Evolutionary conservation across 2,113 vertebrate species (phyloP), one percentile per base, ranked within the genome.

Genomic region (Neolamprologus falcicula): DNA sequence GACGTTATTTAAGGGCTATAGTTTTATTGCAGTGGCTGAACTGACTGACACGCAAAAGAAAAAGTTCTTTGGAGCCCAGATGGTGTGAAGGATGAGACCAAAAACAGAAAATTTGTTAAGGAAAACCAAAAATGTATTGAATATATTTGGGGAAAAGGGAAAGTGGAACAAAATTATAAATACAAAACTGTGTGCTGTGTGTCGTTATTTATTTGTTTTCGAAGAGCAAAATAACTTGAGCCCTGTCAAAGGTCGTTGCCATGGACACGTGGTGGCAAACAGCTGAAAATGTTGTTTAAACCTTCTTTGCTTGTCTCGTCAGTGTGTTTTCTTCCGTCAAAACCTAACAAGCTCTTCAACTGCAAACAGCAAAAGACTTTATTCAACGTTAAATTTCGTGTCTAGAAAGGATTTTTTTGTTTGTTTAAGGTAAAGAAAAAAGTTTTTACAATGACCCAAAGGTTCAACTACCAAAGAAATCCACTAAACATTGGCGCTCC

Each of bases 251-350:
- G 21, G 21, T 55, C 53, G 11, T 55, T 55, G 53, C 53, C 21
- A 55, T 55, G 54, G 54, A 26, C 54, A 55, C 11, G 4, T 7
- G 21, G 21, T 14, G 54, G 21, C 54, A 26, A 55, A 55, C 53
- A 0, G 53, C 53, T 24, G 53, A 55, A 55, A 55, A 0, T 0
- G 1, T 55, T 0, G 4, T 55, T 55, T 24, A 55, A 55, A 55
- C 53, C 53, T 24, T 50, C 47, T 47, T 54, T 54, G 6, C 52
- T 54, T 54, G 53, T 24, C 53, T 55, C 11, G 4, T 54, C 10
- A 24, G 10, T 54, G 2, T 55, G 53, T 12, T 7, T 24, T 55
- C 21, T 55, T 55, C 11, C 11, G 21, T 55, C 54, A 55, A 55
- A 55, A 55, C 54, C 0, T 55, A 13, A 55, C 54, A 55, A 55